Evolutionary conservation across 1,140 invertebrate genomes (phyloP), one percentile per base, ranked within the genome.

Genomic region (Drosophila oshimai): DNA sequence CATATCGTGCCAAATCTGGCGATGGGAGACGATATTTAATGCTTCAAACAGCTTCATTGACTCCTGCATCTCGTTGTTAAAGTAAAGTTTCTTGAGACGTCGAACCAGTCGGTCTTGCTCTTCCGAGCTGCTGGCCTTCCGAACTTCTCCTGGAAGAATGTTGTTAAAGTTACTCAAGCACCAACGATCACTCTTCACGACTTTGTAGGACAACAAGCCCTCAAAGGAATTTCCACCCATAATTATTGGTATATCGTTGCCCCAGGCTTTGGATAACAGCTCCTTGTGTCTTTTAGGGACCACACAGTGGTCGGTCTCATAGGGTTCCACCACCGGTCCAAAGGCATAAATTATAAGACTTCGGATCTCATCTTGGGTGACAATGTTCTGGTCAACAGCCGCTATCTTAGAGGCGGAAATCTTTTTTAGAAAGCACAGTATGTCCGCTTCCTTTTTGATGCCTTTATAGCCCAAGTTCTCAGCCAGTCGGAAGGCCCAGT

Each of bases 391-490:
- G 10, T 74, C 71, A 15, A 18, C 22, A 31, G 92, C 92, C 6
- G 91, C 93, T 6, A 95, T 95, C 22, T 94, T 93, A 17, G 92
- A 92, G 53, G 73, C 64, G 1, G 77, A 46, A 0, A 46, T 34
- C 10, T 62, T 73, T 18, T 13, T 53, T 0, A 88, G 64, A 17
- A 41, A 86, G 0, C 22, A 18, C 24, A 83, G 42, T 9, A 89
- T 68, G 9, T 89, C 84, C 3, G 45, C 57, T 1, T 89, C 88
- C 6, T 51, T 22, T 12, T 88, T 47, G 13, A 37, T 49, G 13
- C 88, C 88, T 13, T 72, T 73, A 18, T 86, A 89, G 29, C 86
- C 89, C 17, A 88, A 41, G 0, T 53, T 22, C 12, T 57, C 31
- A 33, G 89, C 89, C 12, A 90, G 41, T 0, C 72, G 62, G 46